Base-by-base conservation (phyloP, 2,888 invertebrate genomes). In the Pachymerium ferrugineum region DNA sequence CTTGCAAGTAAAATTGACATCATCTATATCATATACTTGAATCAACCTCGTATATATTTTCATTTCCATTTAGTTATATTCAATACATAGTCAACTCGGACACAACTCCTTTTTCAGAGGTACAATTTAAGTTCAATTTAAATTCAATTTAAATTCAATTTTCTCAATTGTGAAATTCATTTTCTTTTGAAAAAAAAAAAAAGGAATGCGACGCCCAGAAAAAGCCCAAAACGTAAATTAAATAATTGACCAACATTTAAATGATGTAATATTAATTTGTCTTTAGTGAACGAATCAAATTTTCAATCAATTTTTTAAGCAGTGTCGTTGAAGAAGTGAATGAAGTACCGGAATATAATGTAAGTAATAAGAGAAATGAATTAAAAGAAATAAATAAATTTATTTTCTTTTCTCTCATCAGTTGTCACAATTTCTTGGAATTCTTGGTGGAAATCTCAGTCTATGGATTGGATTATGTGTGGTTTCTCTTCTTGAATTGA, bases 401-500 rank as follows among this genome's bases (percentile, higher is more conserved):
- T 38, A 38, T 38, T 6, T 38, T 8, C 14, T 38, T 38, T 8
- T 38, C 14, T 19, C 5, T 54, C 35, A 33, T 28, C 6, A 71
- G 71, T 22, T 71, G 14, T 22, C 71, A 2, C 19, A 71, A 19
- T 38, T 71, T 14, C 38, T 71, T 1, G 71, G 71, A 1, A 16
- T 71, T 22, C 38, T 71, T 12, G 71, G 71, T 8, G 71, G 71
- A 5, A 71, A 71, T 33, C 1, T 71, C 8, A 71, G 71, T 22
- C 38, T 71, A 22, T 71, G 71, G 71, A 8, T 71, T 14, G 71
- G 71, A 1, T 14, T 71, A 14, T 71, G 71, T n/a, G 22, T 71
- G 16, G 8, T 71, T 22, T 71, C 71, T 1, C 3, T 71, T 16
- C 19, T 71, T 1, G 71, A 71, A 71, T 0, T 71, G 14, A 8